Percentiles rank a stretch among this genome's conserved stretches.
phyloP scores from a whole-genome alignment of 53 echinoderm and acorn worm genomes.

The Actinopyga echinites region DNA sequence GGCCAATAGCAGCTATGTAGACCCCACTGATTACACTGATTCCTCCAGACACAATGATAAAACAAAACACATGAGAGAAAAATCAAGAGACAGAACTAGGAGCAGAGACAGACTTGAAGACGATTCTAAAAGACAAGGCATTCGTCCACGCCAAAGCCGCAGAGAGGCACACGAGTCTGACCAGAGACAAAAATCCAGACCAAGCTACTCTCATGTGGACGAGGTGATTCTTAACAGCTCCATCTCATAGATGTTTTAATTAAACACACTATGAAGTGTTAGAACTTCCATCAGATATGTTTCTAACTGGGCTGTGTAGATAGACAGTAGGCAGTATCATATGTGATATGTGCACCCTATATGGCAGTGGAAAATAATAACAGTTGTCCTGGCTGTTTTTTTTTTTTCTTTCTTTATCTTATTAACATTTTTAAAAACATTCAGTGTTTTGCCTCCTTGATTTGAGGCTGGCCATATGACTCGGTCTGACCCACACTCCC shows the following conservation, averaged over 20 bases:
- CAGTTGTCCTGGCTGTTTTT: neutral
- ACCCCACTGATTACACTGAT: neutral
- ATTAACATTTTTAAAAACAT: neutral
- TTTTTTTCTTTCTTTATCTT: neutral
- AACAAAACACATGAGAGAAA: neutral
- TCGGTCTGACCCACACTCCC: neutral
- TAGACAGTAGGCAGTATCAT: too few species aligned
- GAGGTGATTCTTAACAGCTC: conserved; percentile 28
- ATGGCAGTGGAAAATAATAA: conserved; percentile 31
- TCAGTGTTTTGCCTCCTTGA: neutral
- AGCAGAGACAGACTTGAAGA: conserved; percentile 35
- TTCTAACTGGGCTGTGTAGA: too few species aligned
- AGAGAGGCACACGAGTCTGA: conserved; percentile 23
- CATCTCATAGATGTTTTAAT: too few species aligned
- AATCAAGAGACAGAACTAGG: conserved; percentile 27
- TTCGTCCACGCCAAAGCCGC: conserved; percentile 30
- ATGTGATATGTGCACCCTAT: conserved; percentile 19
- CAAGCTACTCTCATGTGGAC: conserved; percentile 3
- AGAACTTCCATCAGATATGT: too few species aligned
- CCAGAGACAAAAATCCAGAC: conserved; percentile 20
- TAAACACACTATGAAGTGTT: too few species aligned
- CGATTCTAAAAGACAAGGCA: neutral
- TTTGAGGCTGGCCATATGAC: neutral
- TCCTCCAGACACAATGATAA: neutral
- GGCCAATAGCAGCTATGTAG: neutral